phyloP scores from a whole-genome alignment of 2,797 vertebrate species.

The Pseudotriccus pelzelni region DNA sequence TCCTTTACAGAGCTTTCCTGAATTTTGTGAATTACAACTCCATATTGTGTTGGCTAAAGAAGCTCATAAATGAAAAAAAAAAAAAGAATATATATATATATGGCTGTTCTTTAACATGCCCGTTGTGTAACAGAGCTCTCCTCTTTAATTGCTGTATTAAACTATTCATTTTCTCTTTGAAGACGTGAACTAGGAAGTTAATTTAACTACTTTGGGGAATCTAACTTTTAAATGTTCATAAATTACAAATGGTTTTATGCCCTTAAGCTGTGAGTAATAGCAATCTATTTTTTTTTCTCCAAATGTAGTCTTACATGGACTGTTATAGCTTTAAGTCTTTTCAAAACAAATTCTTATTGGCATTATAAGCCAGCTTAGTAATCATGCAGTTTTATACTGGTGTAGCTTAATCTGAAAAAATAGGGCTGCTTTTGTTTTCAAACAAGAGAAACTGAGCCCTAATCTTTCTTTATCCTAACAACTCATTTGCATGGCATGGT shows the following conservation, averaged over 20 bases:
- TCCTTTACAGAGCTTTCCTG: background rate
- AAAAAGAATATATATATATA: background rate
- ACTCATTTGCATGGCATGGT: constrained; percentile 11
- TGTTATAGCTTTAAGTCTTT: constrained; percentile 27
- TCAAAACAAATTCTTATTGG: constrained; percentile 13
- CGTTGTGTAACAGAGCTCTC: constrained; percentile 49
- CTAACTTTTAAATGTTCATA: constrained; percentile 64
- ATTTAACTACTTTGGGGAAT: constrained; percentile 62
- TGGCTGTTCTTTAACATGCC: background rate
- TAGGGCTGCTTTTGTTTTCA: constrained; percentile 24
- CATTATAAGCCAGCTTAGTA: background rate
- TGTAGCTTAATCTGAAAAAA: background rate
- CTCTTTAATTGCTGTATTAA: constrained; percentile 72
- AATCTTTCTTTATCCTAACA: background rate
- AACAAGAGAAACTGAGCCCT: background rate
- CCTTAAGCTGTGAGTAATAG: constrained; percentile 56
- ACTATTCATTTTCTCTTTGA: constrained; percentile 66
- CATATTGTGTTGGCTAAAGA: background rate
- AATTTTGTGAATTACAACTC: background rate
- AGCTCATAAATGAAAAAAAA: background rate
- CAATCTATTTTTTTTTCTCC: constrained; percentile 5
- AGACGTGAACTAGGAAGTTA: constrained; percentile 54
- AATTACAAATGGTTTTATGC: constrained; percentile 65
- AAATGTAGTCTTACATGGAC: background rate
- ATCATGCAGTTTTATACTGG: background rate